Conservation (phyloP, 1,140 invertebrate genomes). For the Plutomurus gul region DNA sequence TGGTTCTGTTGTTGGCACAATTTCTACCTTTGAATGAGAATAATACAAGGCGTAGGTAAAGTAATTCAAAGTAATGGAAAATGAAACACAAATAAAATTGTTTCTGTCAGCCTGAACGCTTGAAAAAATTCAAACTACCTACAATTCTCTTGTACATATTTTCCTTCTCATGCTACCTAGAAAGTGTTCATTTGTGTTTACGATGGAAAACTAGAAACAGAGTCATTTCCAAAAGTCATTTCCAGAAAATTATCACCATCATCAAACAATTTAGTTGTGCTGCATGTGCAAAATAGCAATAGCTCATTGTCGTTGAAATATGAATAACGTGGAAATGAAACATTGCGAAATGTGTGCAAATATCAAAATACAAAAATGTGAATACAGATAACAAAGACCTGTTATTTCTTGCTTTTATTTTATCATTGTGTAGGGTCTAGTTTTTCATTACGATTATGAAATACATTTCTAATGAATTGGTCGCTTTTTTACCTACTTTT, state of each 20-base stretch:
- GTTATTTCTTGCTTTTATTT: too few species aligned
- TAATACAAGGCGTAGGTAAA: neutral
- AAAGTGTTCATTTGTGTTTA: neutral
- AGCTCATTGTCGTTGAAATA: too few species aligned
- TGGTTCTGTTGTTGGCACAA: neutral
- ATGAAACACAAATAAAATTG: too few species aligned
- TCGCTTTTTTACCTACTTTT: conserved; percentile 1
- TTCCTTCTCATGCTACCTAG: neutral
- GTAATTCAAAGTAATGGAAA: neutral
- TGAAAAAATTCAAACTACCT: conserved; percentile 12
- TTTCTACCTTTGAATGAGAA: neutral
- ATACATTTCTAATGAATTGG: conserved; percentile 3
- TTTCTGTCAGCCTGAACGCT: too few species aligned
- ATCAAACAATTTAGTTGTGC: neutral
- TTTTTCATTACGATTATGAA: neutral
- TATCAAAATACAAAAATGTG: too few species aligned
- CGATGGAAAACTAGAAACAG: neutral
- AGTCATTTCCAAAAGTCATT: conserved; percentile 9
- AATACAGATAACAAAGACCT: too few species aligned
- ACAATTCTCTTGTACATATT: neutral
- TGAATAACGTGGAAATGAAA: too few species aligned
- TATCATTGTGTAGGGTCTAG: too few species aligned
- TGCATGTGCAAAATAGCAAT: too few species aligned
- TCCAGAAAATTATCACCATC: conserved; percentile 8
- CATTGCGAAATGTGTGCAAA: too few species aligned